Base-by-base conservation (phyloP, 1,140 invertebrate genomes). In the Ctenoplectra terminalis region DNA sequence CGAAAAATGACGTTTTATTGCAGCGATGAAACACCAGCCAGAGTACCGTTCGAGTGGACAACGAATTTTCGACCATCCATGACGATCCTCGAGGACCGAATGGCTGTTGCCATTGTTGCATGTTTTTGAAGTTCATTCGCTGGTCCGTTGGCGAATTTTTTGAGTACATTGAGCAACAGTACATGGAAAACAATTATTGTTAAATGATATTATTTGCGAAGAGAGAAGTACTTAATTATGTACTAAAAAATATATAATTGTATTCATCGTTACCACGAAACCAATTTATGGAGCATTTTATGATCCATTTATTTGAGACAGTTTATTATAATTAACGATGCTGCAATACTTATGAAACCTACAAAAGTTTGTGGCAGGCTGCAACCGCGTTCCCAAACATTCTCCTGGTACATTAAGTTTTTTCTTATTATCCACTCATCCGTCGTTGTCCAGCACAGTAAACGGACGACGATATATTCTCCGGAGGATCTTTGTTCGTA, bases 401-500 rank as follows among this genome's bases (percentile, higher is more conserved):
- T 58, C n/a, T 75, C 50, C 11, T 23, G 63, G 37, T 63, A 23
- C 58, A 43, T 37, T 29, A 61, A 61, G 34, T 73, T 76, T 64
- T 78, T 77, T 82, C 52, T 85, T 60, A 69, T 82, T 50, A 73
- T 48, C 61, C 48, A 58, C 23, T 72, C 54, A 69, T 61, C 79
- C 67, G 40, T 75, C 60, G 29, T 61, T 67, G 58, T 63, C 50
- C 70, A 31, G 58, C 31, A 71, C 58, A 77, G 69, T 82, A 54
- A 23, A 43, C 52, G 67, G 43, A 69, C 56, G 63, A 86, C 43
- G 64, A 77, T 83, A 77, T 83, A 74, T 67, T 56, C 63, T 69
- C 31, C 29, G 29, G 34, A 74, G 58, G 66, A 87, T 87, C 80
- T 87, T 70, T 78, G 84, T 79, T 83, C 84, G 66, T 75, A 73